Evolutionary conservation across 2,113 vertebrate genomes (phyloP).

Genomic region (Oreochromis niloticus): DNA sequence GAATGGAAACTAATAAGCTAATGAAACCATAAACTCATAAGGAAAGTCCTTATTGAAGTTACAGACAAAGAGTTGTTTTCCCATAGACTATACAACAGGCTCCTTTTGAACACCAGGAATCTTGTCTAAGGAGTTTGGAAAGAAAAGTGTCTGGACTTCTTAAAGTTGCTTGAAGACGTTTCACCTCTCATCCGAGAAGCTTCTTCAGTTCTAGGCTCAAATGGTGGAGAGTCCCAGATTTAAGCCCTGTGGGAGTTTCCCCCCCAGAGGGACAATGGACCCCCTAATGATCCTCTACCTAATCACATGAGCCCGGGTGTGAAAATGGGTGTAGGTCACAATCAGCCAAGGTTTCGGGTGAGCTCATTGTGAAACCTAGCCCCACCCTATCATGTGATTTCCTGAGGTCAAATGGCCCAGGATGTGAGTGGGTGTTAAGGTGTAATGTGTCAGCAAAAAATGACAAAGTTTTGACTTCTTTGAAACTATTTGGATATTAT

Average conservation of each 20-base stretch:
- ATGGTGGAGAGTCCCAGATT: background rate
- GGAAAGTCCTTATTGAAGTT: background rate
- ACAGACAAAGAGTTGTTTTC: background rate
- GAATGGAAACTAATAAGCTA: background rate
- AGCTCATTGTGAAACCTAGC: background rate
- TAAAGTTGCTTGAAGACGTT: accelerated
- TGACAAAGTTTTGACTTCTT: background rate
- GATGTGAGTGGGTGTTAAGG: too few species aligned
- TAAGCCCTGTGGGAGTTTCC: accelerated
- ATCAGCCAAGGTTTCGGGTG: background rate
- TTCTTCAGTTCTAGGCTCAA: background rate
- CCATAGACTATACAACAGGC: background rate
- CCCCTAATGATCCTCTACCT: background rate
- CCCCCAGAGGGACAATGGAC: background rate
- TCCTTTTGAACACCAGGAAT: background rate
- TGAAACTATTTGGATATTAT: background rate
- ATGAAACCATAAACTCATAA: background rate
- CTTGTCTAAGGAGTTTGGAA: background rate
- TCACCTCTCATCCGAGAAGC: background rate
- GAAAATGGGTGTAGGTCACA: background rate
- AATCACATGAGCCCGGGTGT: background rate
- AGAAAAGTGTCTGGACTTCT: accelerated
- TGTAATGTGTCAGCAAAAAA: too few species aligned
- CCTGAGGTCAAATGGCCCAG: too few species aligned
- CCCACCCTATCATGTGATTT: too few species aligned